These are phyloP conservation scores for Pectinophora gossypiella DNA, from an alignment of 1,140 invertebrate species.

Conservation along the genomic window DNA sequence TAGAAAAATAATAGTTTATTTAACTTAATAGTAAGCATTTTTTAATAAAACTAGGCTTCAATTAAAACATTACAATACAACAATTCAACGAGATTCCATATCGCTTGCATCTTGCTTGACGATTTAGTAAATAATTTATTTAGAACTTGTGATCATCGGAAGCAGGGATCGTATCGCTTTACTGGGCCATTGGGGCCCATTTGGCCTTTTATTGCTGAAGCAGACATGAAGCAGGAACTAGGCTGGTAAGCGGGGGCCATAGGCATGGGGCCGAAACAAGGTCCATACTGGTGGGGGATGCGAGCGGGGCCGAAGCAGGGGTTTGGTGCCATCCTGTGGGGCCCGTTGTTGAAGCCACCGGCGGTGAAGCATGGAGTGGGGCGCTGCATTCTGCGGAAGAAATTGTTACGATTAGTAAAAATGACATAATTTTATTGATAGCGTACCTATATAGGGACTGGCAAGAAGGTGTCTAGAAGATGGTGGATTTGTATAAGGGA, in stretches of 20 bases:
- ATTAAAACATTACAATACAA: no score
- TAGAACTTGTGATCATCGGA: no score
- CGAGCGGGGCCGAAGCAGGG: neutral
- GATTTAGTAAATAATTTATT: no score
- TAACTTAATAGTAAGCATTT: no score
- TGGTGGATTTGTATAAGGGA: no score
- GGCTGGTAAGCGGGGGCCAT: neutral
- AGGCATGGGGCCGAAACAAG: neutral
- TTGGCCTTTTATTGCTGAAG: no score
- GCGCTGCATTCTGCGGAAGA: neutral
- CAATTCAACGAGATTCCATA: no score
- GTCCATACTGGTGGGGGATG: neutral
- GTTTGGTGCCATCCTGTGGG: neutral
- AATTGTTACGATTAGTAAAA: neutral
- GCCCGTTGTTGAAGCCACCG: neutral
- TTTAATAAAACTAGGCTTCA: no score
- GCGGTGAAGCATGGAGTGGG: neutral
- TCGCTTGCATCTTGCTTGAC: no score
- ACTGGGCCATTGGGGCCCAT: no score
- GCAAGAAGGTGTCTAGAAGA: neutral
- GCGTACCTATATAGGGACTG: neutral
- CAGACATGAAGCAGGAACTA: neutral
- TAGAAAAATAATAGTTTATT: no score
- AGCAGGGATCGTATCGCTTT: no score
- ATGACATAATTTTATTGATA: neutral